These are phyloP conservation scores for Venustaconcha ellipsiformis DNA, from an alignment of 1,140 invertebrate genomes.

Conservation along the genomic window DNA sequence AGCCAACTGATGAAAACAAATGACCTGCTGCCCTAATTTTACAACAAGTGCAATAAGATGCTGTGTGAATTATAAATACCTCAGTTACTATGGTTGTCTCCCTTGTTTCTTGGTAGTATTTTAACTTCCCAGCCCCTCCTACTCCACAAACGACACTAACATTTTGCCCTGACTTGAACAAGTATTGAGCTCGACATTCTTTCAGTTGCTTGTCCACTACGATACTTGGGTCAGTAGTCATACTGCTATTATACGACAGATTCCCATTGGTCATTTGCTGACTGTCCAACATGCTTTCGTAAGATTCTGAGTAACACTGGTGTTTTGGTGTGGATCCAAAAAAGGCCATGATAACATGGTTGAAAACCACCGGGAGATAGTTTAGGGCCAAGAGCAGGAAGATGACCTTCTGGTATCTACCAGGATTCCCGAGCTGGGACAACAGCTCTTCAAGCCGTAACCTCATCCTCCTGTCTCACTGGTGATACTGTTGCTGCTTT, in stretches of 20 bases:
- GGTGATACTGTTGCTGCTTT: no score
- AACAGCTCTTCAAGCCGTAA: conserved; percentile 40
- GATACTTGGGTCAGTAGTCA: neutral
- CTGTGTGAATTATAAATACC: conserved; percentile 4
- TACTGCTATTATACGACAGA: neutral
- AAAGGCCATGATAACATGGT: conserved; percentile 52
- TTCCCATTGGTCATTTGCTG: neutral
- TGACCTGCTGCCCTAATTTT: no score
- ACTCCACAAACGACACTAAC: no score
- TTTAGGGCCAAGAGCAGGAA: conserved; percentile 47
- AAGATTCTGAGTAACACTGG: conserved; percentile 26
- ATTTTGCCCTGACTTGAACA: no score
- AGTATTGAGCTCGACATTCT: no score
- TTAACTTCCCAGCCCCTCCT: conserved; percentile 4
- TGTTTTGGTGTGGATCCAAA: conserved; percentile 37
- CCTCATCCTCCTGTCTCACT: conserved; percentile 22
- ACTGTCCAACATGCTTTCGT: neutral
- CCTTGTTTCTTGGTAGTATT: neutral
- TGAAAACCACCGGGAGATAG: conserved; percentile 49
- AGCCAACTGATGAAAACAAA: no score
- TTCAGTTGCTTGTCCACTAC: no score
- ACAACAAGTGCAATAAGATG: no score
- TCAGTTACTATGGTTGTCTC: conserved; percentile 40
- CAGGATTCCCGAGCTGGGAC: conserved; percentile 45
- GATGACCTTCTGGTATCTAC: conserved; percentile 43